phyloP scores from a whole-genome alignment of 2,113 vertebrate species.

The human (Homo sapiens) region GRCh38 chr7:87215001-87215500 shows the following conservation, averaged over 20 bases:
- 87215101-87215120: background rate
- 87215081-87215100: background rate
- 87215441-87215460: background rate
- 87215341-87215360: too few relatives aligned
- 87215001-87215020: background rate
- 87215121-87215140: background rate
- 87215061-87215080: background rate
- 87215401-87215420: too few relatives aligned
- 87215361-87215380: too few relatives aligned
- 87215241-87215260: too few relatives aligned
- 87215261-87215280: too few relatives aligned
- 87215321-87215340: too few relatives aligned
- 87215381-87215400: too few relatives aligned
- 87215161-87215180: background rate
- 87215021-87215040: background rate
- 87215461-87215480: background rate
- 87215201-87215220: too few relatives aligned
- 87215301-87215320: too few relatives aligned
- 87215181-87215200: too few relatives aligned
- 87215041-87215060: background rate
- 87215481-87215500: background rate
- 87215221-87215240: too few relatives aligned
- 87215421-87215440: background rate
- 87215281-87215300: too few relatives aligned
- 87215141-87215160: background rate